phyloP scores from a whole-genome alignment of 2,888 invertebrate genomes.

The Ormyrus labotus region DNA sequence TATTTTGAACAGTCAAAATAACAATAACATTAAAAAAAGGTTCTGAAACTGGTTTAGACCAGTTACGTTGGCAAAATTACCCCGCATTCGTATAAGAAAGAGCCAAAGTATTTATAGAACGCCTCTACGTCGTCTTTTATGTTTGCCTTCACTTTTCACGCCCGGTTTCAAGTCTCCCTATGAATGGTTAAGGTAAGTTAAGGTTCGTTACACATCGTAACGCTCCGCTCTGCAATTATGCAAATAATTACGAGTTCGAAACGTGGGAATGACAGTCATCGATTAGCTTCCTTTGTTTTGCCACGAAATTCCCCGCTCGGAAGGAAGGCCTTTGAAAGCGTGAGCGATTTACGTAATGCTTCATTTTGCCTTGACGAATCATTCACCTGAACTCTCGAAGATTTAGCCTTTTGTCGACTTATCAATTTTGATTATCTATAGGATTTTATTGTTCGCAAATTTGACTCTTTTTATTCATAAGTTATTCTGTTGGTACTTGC shows the following conservation, averaged over 20 bases:
- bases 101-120: background rate
- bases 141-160: conserved; percentile 27
- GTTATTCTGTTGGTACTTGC: too few species aligned
- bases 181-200: conserved; percentile 15
- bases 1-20: too few species aligned
- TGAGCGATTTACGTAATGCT: conserved; percentile 3
- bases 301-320: conserved; percentile 9
- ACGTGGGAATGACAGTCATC: conserved; percentile 42
- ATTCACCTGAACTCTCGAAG: too few species aligned
- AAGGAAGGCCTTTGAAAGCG: background rate
- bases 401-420: too few species aligned
- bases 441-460: too few species aligned
- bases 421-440: too few species aligned
- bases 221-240: conserved; percentile 23
- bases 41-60: too few species aligned
- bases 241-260: background rate
- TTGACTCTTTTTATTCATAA: too few species aligned
- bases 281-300: conserved; percentile 41
- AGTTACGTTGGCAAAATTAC: too few species aligned
- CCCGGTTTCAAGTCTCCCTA: conserved; percentile 1
- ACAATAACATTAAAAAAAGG: too few species aligned
- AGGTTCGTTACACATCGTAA: conserved; percentile 27
- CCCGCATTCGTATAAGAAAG: too few species aligned
- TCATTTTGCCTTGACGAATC: too few species aligned
- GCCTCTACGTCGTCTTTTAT: background rate